Conservation (phyloP, 2,113 vertebrate genomes). For the Cyprinodon brontotheroides region DNA sequence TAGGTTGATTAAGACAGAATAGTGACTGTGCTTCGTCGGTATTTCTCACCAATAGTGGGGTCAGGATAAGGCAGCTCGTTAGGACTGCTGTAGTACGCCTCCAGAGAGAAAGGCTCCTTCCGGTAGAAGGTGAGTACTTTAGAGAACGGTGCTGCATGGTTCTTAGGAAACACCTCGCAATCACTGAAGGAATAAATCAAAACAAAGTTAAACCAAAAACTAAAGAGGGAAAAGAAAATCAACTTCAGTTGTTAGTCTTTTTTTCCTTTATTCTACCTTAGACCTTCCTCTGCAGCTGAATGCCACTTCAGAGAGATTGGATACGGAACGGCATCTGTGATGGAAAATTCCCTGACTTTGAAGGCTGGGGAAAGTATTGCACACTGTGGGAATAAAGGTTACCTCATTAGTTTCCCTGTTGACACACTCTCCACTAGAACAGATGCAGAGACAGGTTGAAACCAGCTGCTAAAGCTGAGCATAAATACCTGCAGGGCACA, state of each 20-base stretch:
- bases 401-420: neutral
- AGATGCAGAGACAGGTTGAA: neutral
- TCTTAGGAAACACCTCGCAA: slow-evolving; percentile 94
- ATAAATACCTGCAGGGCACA: slow-evolving; percentile 91
- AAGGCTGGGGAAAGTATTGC: slow-evolving; percentile 97
- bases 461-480: neutral
- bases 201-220: neutral
- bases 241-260: neutral
- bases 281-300: slow-evolving; percentile 92
- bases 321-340: slow-evolving; percentile 90
- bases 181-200: slow-evolving; percentile 78
- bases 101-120: slow-evolving; percentile 92
- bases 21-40: neutral
- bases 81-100: slow-evolving; percentile 90
- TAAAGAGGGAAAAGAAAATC: neutral
- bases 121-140: slow-evolving; percentile 98
- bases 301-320: slow-evolving; percentile 97
- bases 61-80: slow-evolving; percentile 93
- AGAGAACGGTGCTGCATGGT: slow-evolving; percentile 94
- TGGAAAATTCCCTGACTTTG: slow-evolving; percentile 98
- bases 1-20: neutral
- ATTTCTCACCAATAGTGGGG: slow-evolving; percentile 88
- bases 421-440: neutral
- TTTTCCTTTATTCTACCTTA: slow-evolving; percentile 80
- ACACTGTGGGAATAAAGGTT: slow-evolving; percentile 80